Conservation (phyloP, 2,113 vertebrate genomes). For the Indri indri region DNA sequence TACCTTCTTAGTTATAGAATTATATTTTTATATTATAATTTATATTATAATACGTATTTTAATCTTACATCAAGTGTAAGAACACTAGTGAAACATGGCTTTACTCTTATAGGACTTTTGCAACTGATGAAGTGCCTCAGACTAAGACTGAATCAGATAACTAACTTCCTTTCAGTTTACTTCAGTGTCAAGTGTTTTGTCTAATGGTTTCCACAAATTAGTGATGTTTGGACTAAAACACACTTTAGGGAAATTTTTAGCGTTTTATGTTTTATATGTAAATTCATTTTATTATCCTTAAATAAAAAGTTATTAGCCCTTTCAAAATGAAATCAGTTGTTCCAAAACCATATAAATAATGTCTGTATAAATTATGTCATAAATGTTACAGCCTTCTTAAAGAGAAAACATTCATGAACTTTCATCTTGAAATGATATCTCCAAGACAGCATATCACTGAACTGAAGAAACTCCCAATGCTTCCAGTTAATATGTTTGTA, state of each 20-base stretch:
- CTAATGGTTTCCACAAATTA: not conserved
- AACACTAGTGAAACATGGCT: not conserved
- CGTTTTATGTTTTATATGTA: not conserved
- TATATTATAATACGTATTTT: not conserved
- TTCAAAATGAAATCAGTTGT: constrained; percentile 20
- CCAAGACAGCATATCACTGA: not conserved
- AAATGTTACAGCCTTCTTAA: not conserved
- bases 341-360: not conserved
- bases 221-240: constrained; percentile 25
- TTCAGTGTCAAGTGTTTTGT: constrained; percentile 3
- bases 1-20: not conserved
- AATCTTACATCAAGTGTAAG: not conserved
- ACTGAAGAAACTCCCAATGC: not conserved
- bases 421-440: not conserved
- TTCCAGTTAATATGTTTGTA: not conserved
- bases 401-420: not conserved
- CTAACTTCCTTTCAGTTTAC: not conserved
- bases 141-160: not conserved
- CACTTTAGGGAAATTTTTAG: constrained; percentile 15
- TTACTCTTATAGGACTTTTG: not conserved
- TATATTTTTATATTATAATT: not conserved
- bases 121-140: not conserved
- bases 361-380: not conserved
- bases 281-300: constrained; percentile 41
- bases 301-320: constrained; percentile 33